phyloP scores from a whole-genome alignment of 2,113 vertebrate genomes.

The human region DNA sequence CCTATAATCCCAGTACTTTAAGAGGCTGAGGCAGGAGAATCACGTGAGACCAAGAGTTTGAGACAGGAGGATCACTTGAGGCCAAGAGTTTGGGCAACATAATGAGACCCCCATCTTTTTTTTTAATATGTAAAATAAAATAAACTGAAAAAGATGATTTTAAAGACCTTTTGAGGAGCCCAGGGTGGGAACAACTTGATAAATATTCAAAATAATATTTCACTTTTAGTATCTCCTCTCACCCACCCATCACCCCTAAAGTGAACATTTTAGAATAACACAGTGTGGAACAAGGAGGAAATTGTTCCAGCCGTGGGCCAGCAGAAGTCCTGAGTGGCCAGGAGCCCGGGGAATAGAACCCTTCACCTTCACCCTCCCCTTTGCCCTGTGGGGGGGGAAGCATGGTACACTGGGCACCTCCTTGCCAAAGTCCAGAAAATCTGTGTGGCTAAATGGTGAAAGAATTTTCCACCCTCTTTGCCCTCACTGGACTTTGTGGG shows the following conservation, averaged over 20 bases:
- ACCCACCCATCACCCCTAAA: not conserved
- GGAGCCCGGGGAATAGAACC: not conserved
- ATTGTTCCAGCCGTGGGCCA: not conserved
- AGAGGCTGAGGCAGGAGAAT: too few relatives aligned
- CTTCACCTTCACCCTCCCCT: not conserved
- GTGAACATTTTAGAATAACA: not conserved
- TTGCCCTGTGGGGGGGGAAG: too few relatives aligned
- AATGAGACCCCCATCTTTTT: too few relatives aligned
- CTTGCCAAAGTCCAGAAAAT: not conserved
- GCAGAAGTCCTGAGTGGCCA: not conserved
- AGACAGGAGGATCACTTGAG: too few relatives aligned
- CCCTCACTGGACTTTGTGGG: conserved; percentile 42
- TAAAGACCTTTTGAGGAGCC: not conserved
- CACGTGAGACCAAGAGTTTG: too few relatives aligned
- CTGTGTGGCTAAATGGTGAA: not conserved
- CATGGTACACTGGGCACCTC: not conserved
- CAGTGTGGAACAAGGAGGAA: not conserved
- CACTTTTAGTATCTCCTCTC: not conserved
- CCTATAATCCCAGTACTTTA: too few relatives aligned
- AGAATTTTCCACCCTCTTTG: not conserved
- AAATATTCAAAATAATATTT: not conserved
- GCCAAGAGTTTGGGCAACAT: too few relatives aligned
- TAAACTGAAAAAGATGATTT: not conserved
- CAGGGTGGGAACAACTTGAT: not conserved
- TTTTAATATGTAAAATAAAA: too few relatives aligned